These are phyloP conservation scores for Maccullochella peelii DNA, from an alignment of 2,113 vertebrate species.

Conservation along the genomic window DNA sequence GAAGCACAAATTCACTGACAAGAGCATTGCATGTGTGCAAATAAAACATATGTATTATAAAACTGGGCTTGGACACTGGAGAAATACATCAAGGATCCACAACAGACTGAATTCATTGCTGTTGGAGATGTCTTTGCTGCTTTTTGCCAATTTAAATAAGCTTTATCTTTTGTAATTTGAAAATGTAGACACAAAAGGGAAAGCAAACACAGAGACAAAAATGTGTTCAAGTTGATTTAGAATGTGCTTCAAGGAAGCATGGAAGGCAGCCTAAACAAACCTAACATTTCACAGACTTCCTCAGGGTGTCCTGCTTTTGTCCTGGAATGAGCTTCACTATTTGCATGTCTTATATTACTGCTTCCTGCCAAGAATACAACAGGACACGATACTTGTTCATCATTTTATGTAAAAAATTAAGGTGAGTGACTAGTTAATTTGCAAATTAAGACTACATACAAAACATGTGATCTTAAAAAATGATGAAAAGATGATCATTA, in stretches of 20 bases:
- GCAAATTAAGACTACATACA: not conserved
- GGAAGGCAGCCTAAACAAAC: conserved; percentile 44
- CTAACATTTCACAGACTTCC: conserved; percentile 49
- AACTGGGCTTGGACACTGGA: not conserved
- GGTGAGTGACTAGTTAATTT: not conserved
- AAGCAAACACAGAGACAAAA: conserved; percentile 7
- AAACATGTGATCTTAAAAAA: not conserved
- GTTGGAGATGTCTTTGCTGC: not conserved
- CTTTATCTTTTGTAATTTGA: conserved; percentile 12
- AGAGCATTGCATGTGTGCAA: not conserved
- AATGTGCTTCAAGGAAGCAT: conserved; percentile 39
- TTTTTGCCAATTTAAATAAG: conserved; percentile 9
- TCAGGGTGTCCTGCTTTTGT: conserved; percentile 38
- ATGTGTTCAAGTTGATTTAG: conserved; percentile 18
- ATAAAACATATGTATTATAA: not conserved
- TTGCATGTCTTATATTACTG: conserved; percentile 1
- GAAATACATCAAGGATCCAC: not conserved
- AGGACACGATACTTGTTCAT: not conserved
- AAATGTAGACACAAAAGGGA: not conserved
- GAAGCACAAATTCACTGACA: conserved; percentile 11
- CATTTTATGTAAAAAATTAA: too few species aligned
- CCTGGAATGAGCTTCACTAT: not conserved
- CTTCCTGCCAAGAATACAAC: conserved; percentile 17
- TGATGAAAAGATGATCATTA: not conserved
- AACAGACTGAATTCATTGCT: not conserved